These are phyloP conservation scores for Cancer borealis DNA, from an alignment of 2,888 invertebrate species.

Conservation along the genomic window DNA sequence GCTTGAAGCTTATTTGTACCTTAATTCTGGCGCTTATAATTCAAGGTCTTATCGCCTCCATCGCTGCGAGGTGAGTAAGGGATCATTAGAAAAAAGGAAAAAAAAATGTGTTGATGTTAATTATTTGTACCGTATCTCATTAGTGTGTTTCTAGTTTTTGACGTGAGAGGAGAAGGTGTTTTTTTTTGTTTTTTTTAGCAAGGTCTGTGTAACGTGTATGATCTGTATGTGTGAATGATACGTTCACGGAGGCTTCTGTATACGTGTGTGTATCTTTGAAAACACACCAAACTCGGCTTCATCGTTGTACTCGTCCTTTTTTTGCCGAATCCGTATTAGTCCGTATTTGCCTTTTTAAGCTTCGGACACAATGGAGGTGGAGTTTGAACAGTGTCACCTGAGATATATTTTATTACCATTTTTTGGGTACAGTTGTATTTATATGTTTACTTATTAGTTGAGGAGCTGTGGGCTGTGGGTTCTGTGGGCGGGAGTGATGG, in stretches of 20 bases:
- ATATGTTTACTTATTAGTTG: conserved; percentile 44
- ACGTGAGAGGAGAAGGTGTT: background rate
- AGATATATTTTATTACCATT: background rate
- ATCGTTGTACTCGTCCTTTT: background rate
- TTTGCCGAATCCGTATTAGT: background rate
- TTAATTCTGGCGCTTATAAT: conserved; percentile 11
- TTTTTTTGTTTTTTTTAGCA: background rate
- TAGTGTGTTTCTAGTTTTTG: background rate
- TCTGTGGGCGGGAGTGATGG: background rate
- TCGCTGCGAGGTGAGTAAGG: background rate
- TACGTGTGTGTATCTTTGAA: conserved; percentile 25
- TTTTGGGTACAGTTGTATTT: background rate
- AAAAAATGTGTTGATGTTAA: background rate
- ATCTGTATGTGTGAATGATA: conserved; percentile 30
- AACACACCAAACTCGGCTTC: background rate
- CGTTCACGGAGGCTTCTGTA: background rate
- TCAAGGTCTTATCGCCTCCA: background rate
- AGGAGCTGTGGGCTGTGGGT: background rate
- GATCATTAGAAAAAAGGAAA: background rate
- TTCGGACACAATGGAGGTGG: background rate
- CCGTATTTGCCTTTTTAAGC: background rate
- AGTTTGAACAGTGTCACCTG: background rate
- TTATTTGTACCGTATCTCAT: background rate
- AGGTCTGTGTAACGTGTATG: background rate
- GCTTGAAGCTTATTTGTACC: conserved; percentile 27